Conservation (phyloP, 2,888 invertebrate species). For the Cerceris rybyensis region DNA sequence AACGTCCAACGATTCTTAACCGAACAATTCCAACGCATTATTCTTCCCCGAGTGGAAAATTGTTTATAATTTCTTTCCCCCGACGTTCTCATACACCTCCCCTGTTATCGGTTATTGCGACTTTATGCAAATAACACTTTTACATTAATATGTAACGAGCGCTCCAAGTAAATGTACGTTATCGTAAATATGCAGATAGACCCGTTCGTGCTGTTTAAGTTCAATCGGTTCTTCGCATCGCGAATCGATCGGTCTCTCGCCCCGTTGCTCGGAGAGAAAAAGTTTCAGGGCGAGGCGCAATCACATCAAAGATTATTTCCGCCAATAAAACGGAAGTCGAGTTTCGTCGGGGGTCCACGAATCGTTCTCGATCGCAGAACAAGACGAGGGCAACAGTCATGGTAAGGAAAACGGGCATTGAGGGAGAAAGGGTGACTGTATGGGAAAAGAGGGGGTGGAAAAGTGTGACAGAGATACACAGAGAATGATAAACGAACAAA, state of each 20-base stretch:
- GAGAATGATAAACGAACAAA: background rate
- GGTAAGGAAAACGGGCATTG: slow-evolving; percentile 45
- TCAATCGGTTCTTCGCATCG: slow-evolving; percentile 44
- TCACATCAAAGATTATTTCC: slow-evolving; percentile 80
- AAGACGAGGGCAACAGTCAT: slow-evolving; percentile 51
- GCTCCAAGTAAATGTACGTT: slow-evolving; percentile 14
- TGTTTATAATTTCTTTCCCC: slow-evolving; percentile 1
- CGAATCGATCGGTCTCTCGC: slow-evolving; percentile 57
- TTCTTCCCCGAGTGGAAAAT: slow-evolving; percentile 21
- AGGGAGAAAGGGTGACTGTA: slow-evolving; percentile 3
- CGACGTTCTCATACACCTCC: background rate
- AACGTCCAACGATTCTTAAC: slow-evolving; percentile 37
- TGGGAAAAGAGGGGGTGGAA: background rate
- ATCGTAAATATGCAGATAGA: slow-evolving; percentile 41
- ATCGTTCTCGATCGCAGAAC: slow-evolving; percentile 61
- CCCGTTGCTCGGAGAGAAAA: slow-evolving; percentile 52
- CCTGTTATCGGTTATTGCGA: slow-evolving; percentile 21
- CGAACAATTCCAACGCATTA: slow-evolving; percentile 45
- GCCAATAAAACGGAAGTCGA: slow-evolving; percentile 78
- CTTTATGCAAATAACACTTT: slow-evolving; percentile 37
- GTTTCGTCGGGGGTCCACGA: slow-evolving; percentile 60
- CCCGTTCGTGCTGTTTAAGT: slow-evolving; percentile 25
- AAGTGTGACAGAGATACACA: background rate
- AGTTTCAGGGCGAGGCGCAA: slow-evolving; percentile 72
- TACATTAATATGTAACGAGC: slow-evolving; percentile 49